Evolutionary conservation across 2,888 invertebrate genomes (phyloP).

Genomic region (Trichogramma evanescens): DNA sequence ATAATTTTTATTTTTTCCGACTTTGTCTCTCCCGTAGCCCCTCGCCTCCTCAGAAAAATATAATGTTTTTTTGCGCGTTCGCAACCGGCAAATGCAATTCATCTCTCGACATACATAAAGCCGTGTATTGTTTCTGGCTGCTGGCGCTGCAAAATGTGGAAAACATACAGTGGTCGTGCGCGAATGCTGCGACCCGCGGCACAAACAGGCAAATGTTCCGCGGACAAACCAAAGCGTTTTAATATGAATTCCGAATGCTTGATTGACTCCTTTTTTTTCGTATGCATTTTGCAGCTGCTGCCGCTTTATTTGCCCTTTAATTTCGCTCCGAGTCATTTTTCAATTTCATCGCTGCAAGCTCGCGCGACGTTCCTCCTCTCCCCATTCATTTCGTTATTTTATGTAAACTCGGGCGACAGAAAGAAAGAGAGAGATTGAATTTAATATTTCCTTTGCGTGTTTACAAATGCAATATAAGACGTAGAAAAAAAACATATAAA

Average conservation of each 20-base stretch:
- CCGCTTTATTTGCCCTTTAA: background rate
- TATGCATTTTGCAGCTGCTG: background rate
- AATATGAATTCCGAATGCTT: background rate
- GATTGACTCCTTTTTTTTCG: background rate
- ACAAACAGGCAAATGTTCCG: too few relatives aligned
- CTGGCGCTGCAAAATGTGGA: background rate
- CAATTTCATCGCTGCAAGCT: background rate
- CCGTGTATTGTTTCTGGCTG: background rate
- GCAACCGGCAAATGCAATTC: too few relatives aligned
- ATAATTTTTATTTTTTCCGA: too few relatives aligned
- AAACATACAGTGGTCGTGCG: background rate
- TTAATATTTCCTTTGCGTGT: background rate
- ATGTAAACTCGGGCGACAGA: background rate
- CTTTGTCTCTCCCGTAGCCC: too few relatives aligned
- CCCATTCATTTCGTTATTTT: background rate
- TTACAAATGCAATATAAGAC: too few relatives aligned
- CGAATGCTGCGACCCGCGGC: too few relatives aligned
- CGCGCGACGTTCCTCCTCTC: background rate
- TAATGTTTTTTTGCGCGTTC: too few relatives aligned
- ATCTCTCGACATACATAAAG: too few relatives aligned
- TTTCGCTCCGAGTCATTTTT: too few relatives aligned
- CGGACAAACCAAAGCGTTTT: background rate
- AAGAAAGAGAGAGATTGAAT: constrained; percentile 1
- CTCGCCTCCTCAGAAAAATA: too few relatives aligned
- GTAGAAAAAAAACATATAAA: too few relatives aligned